Base-by-base conservation (phyloP, 1,140 invertebrate genomes). In the Zaprionus nigranus region DNA sequence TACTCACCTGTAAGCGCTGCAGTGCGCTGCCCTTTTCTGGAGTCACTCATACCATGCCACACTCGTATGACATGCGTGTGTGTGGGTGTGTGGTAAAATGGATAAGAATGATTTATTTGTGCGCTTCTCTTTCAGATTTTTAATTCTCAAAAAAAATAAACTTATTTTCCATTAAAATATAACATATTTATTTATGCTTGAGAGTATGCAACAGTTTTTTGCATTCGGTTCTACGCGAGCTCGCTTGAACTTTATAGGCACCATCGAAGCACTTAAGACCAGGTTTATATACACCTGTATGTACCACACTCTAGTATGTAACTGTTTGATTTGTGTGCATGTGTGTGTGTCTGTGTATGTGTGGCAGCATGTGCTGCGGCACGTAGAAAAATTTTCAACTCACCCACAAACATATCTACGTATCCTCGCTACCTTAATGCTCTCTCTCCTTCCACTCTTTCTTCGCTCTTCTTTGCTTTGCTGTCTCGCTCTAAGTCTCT, bases 1-100 rank as follows among this genome's bases (percentile, higher is more conserved):
- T 46, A 56, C 62, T 80, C 46, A 81, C 66, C 78, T 81, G 60
- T 38, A 28, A 30, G 15, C 59, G 22, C n/a, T 46, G n/a, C 40
- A n/a, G n/a, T 11, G 30, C 13, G 28, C 24, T 22, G 11, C 15
- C 17, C 36, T 20, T 49, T 43, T 59, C 30, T 17, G 26, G 9
- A 36, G n/a, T 30, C 30, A 58, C 36, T 49, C 7, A 67, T 26
- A 57, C 59, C 15, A 5, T n/a, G 22, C 5, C 24, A 40, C 61
- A 17, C 24, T 30, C 28, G 62, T 12, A 61, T 46, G 26, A 61
- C 24, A 20, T 30, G 1, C 40, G 20, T 60, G 17, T 20, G 36
- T 60, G 15, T 38, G n/a, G 11, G n/a, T 46, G 40, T 46, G 7
- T 17, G 40, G 7, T 46, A 46, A 17, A 46, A 46, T 2, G 15